Percentiles rank a stretch among this genome's conserved stretches.
Conservation (phyloP, 2,113 vertebrate species). For the Onychorhynchus coronatus region DNA sequence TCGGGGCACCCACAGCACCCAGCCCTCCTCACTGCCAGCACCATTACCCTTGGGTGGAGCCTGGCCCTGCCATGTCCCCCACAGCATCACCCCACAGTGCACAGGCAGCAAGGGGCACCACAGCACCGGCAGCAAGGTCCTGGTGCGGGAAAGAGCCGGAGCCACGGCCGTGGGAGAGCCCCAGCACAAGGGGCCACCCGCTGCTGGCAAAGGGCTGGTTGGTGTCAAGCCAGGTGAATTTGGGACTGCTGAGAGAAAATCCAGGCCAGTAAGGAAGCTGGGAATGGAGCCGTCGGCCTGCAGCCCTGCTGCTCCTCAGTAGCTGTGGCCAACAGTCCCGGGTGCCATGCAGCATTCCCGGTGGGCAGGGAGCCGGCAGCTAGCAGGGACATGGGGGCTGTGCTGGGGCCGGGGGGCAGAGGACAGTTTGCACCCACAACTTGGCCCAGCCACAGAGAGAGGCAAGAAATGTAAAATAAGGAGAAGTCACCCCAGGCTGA, state of each 20-base stretch:
- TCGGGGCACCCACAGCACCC: neutral
- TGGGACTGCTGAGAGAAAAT: neutral
- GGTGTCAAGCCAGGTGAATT: conserved; percentile 16
- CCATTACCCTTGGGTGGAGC: neutral
- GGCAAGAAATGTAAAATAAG: neutral
- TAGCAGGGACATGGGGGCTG: rapidly evolving
- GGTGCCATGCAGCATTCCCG: neutral
- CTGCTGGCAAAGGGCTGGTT: neutral
- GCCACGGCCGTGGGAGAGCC: neutral
- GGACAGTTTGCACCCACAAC: neutral
- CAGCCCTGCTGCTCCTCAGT: neutral
- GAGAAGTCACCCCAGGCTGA: neutral
- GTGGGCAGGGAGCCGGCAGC: rapidly evolving
- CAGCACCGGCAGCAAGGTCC: neutral
- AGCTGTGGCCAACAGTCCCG: neutral
- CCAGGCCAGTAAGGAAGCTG: neutral
- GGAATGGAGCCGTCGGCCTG: rapidly evolving
- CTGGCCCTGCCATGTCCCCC: neutral
- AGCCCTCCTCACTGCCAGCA: neutral
- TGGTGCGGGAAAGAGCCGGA: rapidly evolving
- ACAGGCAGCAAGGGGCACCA: rapidly evolving
- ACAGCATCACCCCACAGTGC: neutral
- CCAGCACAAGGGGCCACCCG: rapidly evolving
- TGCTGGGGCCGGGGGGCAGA: neutral
- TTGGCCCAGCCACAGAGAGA: neutral